Evolutionary conservation across 64 coral and sea anemone genomes (phyloP), one percentile per base, ranked within the genome.

Genomic region (Pocillopora verrucosa): DNA sequence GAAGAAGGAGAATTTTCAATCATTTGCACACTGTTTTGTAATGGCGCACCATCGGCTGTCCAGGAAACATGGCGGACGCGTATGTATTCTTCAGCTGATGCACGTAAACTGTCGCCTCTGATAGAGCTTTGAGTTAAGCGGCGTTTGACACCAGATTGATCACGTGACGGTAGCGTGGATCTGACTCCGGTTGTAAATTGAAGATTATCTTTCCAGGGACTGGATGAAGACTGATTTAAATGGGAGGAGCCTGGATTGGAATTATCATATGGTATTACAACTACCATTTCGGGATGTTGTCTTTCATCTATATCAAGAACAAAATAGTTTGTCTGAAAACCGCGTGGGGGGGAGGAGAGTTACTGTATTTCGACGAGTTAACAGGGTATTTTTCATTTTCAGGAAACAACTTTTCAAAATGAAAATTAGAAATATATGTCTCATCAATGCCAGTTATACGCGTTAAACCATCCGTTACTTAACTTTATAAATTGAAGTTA

Each of bases 251-350:
- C 65, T 70, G 75, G 75, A 11, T 85, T 65, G 57, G 30, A 11
- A 72, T n/a, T 72, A 14, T 85, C 82, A 14, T 13, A 19, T 26
- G 82, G 41, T 30, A 85, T 20, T 45, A 45, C 36, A 15, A 72
- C 22, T 10, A 68, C 51, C 65, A 85, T 85, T 57, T 85, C 65
- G 72, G 82, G 22, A 13, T 85, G 64, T 13, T 85, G 82, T 72
- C 62, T 85, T 34, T 5, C 20, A 34, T 72, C 82, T 85, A 17
- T n/a, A 85, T 56, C 2, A 56, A 85, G 57, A 24, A 24, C 22
- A 11, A 84, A 38, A 5, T 16, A 68, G 68, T 13, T 13, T 11
- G 20, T 11, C 22, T 11, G 25, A 24, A 11, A 25, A 70, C 22
- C n/a, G 61, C 11, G 11, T 63, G 30, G 30, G 30, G 30, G 41